phyloP scores from a whole-genome alignment of 2,113 vertebrate genomes.

The Hippocampus guttulatus region DNA sequence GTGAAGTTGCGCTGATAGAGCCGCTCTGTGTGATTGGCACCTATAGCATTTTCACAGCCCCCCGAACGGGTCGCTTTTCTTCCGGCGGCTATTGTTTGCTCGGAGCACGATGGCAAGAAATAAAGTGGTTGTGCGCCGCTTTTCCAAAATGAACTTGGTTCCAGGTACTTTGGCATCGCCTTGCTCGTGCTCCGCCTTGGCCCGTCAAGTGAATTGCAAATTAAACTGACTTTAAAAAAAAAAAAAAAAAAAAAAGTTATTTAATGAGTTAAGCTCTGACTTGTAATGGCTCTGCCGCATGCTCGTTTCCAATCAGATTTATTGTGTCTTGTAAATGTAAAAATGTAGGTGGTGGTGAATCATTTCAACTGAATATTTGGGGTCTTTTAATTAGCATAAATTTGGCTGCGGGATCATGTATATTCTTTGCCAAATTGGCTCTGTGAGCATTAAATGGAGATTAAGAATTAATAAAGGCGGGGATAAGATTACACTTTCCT shows the following conservation, averaged over 20 bases:
- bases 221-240: background rate
- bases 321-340: background rate
- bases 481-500: constrained; percentile 35
- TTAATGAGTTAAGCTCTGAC: background rate
- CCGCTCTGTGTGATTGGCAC: background rate
- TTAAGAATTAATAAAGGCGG: constrained; percentile 31
- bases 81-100: background rate
- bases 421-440: constrained; percentile 28
- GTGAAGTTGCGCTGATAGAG: background rate
- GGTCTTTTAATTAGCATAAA: constrained; percentile 22
- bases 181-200: background rate
- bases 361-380: background rate
- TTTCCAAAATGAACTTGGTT: background rate
- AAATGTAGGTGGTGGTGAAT: background rate
- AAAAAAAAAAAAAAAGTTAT: background rate
- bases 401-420: constrained; percentile 14
- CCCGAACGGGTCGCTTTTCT: background rate
- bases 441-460: constrained; percentile 30
- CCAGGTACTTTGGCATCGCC: background rate
- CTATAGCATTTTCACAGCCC: background rate
- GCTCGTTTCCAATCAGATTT: background rate
- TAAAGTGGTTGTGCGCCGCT: background rate
- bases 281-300: background rate
- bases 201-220: background rate
- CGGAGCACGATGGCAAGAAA: background rate